Percentiles rank a stretch among this genome's conserved stretches.
phyloP scores from a whole-genome alignment of 2,113 vertebrate species.

The Tapirus terrestris region DNA sequence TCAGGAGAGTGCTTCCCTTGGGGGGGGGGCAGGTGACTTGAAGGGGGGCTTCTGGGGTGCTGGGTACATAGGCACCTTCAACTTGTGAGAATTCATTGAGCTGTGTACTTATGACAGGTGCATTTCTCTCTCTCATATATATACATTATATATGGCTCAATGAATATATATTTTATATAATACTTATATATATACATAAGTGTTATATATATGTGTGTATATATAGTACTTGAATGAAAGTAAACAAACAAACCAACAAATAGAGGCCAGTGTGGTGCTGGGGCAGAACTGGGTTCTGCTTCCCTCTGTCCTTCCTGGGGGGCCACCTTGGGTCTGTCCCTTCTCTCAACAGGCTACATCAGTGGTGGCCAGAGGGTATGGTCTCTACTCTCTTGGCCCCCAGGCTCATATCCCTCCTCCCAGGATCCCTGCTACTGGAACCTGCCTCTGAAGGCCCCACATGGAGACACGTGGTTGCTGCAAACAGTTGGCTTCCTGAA shows the following conservation, averaged over 20 bases:
- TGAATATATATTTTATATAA: neutral
- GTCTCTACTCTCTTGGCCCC: neutral
- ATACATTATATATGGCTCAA: neutral
- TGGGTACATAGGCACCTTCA: neutral
- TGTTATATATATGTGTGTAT: neutral
- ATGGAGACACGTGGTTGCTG: rapidly evolving
- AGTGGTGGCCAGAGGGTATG: neutral
- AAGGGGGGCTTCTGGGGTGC: neutral
- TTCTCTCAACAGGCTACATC: neutral
- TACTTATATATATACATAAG: neutral
- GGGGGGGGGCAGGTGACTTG: neutral
- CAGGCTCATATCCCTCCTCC: neutral
- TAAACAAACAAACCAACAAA: neutral
- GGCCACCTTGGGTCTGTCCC: neutral
- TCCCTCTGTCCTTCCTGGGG: neutral
- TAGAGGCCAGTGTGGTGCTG: neutral
- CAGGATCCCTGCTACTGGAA: too few species aligned
- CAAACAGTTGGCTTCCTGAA: neutral
- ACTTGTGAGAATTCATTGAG: neutral
- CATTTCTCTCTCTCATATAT: neutral
- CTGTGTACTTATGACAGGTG: neutral
- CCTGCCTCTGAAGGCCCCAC: neutral
- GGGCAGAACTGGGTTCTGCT: neutral
- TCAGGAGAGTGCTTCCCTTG: neutral
- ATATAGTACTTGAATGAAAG: neutral